Conservation (phyloP, 1,140 invertebrate species). For the Pseudomyrmex cubaensis region DNA sequence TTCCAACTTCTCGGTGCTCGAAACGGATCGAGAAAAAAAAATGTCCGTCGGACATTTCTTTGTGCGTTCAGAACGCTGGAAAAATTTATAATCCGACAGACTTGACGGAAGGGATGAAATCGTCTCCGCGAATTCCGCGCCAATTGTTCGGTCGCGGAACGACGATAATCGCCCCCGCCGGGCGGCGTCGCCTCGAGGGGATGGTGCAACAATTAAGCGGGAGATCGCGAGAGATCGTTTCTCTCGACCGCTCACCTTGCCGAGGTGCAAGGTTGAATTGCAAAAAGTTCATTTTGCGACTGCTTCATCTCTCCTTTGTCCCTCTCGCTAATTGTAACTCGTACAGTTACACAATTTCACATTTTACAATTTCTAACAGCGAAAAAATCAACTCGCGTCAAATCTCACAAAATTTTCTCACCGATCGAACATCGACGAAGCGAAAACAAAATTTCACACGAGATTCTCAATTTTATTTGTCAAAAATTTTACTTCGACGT, state of each 20-base stretch:
- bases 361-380: no score
- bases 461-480: neutral
- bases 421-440: no score
- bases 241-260: constrained; percentile 15
- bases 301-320: neutral
- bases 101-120: constrained; percentile 12
- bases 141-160: constrained; percentile 18
- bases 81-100: constrained; percentile 9
- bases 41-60: neutral
- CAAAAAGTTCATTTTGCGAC: neutral
- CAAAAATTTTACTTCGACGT: neutral
- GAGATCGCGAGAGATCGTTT: constrained; percentile 36
- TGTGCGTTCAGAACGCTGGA: neutral
- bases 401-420: neutral
- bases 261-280: neutral
- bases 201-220: constrained; percentile 51
- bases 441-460: no score
- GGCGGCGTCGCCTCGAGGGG: constrained; percentile 19
- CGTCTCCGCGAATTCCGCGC: constrained; percentile 8
- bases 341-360: no score
- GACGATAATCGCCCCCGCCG: constrained; percentile 41
- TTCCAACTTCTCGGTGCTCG: constrained; percentile 13
- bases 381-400: neutral
- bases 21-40: neutral
- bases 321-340: no score